Percentiles rank a stretch among this genome's conserved stretches.
These are phyloP conservation scores for Pogona vitticeps DNA, from an alignment of 2,113 vertebrate species.

Conservation along the genomic window DNA sequence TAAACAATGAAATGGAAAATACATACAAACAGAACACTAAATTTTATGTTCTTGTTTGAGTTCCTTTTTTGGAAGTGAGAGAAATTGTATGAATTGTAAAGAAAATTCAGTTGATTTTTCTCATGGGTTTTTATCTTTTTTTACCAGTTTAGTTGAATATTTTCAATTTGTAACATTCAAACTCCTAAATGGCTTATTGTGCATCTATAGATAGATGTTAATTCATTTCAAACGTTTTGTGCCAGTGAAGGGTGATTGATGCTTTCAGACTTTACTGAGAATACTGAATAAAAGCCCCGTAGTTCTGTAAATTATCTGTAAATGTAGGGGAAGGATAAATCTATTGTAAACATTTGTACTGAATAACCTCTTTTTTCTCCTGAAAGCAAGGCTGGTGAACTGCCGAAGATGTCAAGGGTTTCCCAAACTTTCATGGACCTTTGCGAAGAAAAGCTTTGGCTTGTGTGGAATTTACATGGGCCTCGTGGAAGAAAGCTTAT, in stretches of 20 bases:
- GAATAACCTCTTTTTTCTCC: constrained; percentile 79
- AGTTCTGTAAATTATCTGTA: constrained; percentile 70
- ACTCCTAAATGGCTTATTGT: constrained; percentile 63
- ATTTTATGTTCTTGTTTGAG: constrained; percentile 40
- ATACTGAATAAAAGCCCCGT: constrained; percentile 69
- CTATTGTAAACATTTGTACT: constrained; percentile 75
- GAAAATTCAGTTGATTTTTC: constrained; percentile 59
- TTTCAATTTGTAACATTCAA: constrained; percentile 55
- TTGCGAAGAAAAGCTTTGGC: constrained; percentile 80
- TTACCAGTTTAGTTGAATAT: constrained; percentile 20
- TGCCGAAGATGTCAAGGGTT: constrained; percentile 77
- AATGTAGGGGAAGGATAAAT: constrained; percentile 63
- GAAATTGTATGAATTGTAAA: constrained; percentile 51
- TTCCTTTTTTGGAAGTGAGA: constrained; percentile 66
- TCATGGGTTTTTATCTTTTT: constrained; percentile 40
- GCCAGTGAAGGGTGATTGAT: constrained; percentile 74
- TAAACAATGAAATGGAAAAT: constrained; percentile 36
- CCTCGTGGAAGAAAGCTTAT: constrained; percentile 87
- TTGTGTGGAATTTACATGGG: constrained; percentile 81
- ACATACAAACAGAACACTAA: constrained; percentile 54
- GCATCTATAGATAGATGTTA: constrained; percentile 62
- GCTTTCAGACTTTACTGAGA: constrained; percentile 74
- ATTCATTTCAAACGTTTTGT: constrained; percentile 68
- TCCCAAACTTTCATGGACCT: constrained; percentile 79
- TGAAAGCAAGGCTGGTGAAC: constrained; percentile 81